Percentiles rank a stretch among this genome's conserved stretches.
Conservation (phyloP, 1,140 invertebrate species). For the Phocides pigmalion region DNA sequence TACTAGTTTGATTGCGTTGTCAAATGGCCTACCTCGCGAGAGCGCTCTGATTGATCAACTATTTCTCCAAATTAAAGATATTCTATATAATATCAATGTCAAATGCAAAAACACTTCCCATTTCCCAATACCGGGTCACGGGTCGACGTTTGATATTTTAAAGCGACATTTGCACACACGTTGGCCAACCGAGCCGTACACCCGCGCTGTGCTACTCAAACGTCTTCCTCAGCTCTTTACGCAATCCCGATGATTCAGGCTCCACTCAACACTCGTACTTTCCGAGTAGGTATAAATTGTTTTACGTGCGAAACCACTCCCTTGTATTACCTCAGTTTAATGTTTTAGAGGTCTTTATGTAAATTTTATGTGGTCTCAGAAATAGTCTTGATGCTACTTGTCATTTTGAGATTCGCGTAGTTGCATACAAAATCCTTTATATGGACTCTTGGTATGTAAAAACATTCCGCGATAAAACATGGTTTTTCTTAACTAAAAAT, state of each 20-base stretch:
- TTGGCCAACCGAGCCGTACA: slow-evolving; percentile 60
- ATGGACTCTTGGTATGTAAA: slow-evolving; percentile 16
- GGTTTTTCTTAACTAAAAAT: slow-evolving; percentile 16
- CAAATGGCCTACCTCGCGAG: not conserved
- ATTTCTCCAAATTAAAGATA: slow-evolving; percentile 23
- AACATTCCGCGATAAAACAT: slow-evolving; percentile 11
- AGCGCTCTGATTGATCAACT: slow-evolving; percentile 26
- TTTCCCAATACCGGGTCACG: slow-evolving; percentile 60
- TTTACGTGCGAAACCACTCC: slow-evolving; percentile 38
- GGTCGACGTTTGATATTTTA: slow-evolving; percentile 72
- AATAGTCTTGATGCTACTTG: slow-evolving; percentile 24
- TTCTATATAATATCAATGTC: slow-evolving; percentile 40
- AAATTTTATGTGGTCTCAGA: slow-evolving; percentile 27
- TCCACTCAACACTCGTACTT: slow-evolving; percentile 25
- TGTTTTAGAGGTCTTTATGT: slow-evolving; percentile 32
- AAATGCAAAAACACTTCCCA: slow-evolving; percentile 47
- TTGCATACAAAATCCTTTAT: slow-evolving; percentile 14
- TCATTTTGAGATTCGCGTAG: slow-evolving; percentile 10
- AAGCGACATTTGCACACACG: slow-evolving; percentile 68
- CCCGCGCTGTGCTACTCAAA: slow-evolving; percentile 45
- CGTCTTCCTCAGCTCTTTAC: slow-evolving; percentile 56
- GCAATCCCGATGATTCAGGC: slow-evolving; percentile 59
- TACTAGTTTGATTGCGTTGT: slow-evolving; percentile 24
- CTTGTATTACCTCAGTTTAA: slow-evolving; percentile 33
- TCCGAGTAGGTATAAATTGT: slow-evolving; percentile 19